Evolutionary conservation across 2,113 vertebrate genomes (phyloP), one percentile per base, ranked within the genome.

Genomic region (Potamarius usumacintae): DNA sequence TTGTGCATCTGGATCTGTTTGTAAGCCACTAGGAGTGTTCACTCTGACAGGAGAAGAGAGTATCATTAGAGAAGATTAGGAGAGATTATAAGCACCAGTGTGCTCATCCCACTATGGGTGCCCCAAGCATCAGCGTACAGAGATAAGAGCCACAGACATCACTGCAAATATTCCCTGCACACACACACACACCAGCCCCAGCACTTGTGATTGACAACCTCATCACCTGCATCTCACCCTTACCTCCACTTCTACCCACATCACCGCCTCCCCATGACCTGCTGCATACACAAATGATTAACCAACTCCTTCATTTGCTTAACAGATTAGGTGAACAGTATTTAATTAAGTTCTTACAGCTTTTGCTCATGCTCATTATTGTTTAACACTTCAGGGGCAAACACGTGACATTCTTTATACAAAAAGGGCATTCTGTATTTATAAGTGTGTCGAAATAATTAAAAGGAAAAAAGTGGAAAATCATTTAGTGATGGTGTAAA

Each of bases 11-110:
- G 80, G 86, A 91, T 91, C 86, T 93, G 86, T 88, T 91, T 90
- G 67, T 85, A 88, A 92, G 88, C 89, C 62, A 34, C 84, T 80
- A 81, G 81, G 57, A 71, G 34, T 86, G 82, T 48, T 76, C 48
- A 17, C 74, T 84, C 78, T 87, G 90, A 91, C 88, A 85, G 69
- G 86, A 83, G 80, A 30, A 89, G 53, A 89, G 86, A 91, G 87
- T 90, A 90, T 93, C 90, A 94, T 94, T 93, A 94, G 86, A 91
- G 83, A 89, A 94, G 92, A 93, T 93, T 93, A 94, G 90, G 91
- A 90, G 85, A 48, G 89, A 92, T 90, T 85, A 93, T 92, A 90
- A 94, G 90, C 83, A 92, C 87, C 82, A 30, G 85, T 85, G 69
- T 22, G 88, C 89, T 91, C 87, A 90, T 72, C 85, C 85, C 55